Percentiles rank a stretch among this genome's conserved stretches.
These are phyloP conservation scores for Drosophila putrida DNA, from an alignment of 2,888 invertebrate genomes.

Conservation along the genomic window DNA sequence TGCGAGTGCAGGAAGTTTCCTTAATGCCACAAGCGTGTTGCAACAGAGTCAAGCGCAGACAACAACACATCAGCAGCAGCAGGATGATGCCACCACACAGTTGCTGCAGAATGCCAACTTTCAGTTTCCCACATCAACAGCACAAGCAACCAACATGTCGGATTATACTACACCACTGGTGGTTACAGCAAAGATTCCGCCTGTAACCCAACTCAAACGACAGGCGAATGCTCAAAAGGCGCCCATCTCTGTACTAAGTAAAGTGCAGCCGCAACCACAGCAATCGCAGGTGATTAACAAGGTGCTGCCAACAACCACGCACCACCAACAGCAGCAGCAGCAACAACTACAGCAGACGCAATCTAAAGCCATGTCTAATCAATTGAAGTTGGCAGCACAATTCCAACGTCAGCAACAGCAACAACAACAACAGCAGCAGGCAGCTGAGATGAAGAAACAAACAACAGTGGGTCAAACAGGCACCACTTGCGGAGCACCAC, in stretches of 20 bases:
- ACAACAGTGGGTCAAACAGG: slow-evolving; percentile 42
- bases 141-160: slow-evolving; percentile 35
- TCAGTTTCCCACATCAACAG: slow-evolving; percentile 60
- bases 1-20: slow-evolving; percentile 34
- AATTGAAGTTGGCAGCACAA: slow-evolving; percentile 34
- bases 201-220: slow-evolving; percentile 75
- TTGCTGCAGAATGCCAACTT: slow-evolving; percentile 68
- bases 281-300: slow-evolving; percentile 80
- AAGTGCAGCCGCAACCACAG: slow-evolving; percentile 71
- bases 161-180: slow-evolving; percentile 62
- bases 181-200: slow-evolving; percentile 74
- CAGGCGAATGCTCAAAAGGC: slow-evolving; percentile 44
- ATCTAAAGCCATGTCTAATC: slow-evolving; percentile 19
- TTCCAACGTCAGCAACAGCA: slow-evolving; percentile 40
- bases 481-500: slow-evolving; percentile 67
- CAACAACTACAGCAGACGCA: not conserved
- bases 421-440: slow-evolving; percentile 39
- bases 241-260: slow-evolving; percentile 67
- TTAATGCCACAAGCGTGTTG: slow-evolving; percentile 69
- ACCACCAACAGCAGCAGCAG: slow-evolving; percentile 44
- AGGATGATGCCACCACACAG: slow-evolving; percentile 70
- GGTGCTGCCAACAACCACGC: slow-evolving; percentile 80
- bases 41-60: slow-evolving; percentile 52
- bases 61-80: slow-evolving; percentile 52
- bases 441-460: slow-evolving; percentile 54